Evolutionary conservation across 2,888 invertebrate genomes (phyloP), one percentile per base, ranked within the genome.

Genomic region (Agrotis clavis): DNA sequence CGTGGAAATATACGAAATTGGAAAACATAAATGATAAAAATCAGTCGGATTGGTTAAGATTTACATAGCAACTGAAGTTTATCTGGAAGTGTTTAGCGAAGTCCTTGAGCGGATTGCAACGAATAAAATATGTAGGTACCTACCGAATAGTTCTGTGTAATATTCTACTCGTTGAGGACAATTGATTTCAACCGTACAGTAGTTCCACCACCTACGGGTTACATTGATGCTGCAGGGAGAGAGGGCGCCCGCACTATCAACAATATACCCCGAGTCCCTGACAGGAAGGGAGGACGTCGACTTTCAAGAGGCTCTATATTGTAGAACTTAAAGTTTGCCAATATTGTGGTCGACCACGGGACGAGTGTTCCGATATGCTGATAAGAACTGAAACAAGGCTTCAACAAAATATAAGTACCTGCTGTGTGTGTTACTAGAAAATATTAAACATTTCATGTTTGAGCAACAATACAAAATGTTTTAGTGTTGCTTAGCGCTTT

Each of bases 281-380:
- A n/a, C 47, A 41, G 25, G 51, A 51, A 18, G 41, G 47, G 16
- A 7, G 14, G 54, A 30, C n/a, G 47, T 13, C 19, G 57, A 74
- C 62, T 63, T 63, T 57, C n/a, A 70, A 72, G 70, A 47, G 41
- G 18, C n/a, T 53, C 18, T 47, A 16, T 21, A 41, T 16, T 48
- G 71, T 48, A 50, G 9, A n/a, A 11, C 11, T 14, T 21, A n/a
- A 74, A 74, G 62, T 74, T 68, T 68, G 25, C 41, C 74, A 74
- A 74, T 74, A 68, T 68, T 53, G 18, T 53, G 59, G 19, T 25
- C 18, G n/a, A 51, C 25, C 47, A 19, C 21, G n/a, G 18, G 56
- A 56, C 41, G 47, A 74, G 74, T 59, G 62, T 5, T 35, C 35
- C 35, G 47, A 61, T 62, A 62, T 14, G 45, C 50, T 50, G 19